Evolutionary conservation across 2,797 vertebrate genomes (phyloP).

Genomic region (Scolopax bukidnonensis): DNA sequence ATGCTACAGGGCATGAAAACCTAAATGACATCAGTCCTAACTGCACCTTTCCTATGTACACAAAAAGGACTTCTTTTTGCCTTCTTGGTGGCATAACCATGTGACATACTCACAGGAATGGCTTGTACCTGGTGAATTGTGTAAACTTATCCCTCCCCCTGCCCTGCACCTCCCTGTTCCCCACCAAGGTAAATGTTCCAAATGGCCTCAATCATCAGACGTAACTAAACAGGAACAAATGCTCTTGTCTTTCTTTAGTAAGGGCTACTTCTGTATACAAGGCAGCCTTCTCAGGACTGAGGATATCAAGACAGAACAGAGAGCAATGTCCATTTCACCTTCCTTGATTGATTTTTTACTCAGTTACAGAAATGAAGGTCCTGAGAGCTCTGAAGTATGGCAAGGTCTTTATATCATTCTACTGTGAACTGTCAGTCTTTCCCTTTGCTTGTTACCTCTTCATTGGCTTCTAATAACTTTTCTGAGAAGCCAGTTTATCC

Average conservation of each 20-base stretch:
- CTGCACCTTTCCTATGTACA: background rate
- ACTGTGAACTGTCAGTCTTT: background rate
- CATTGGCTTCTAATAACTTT: constrained; percentile 39
- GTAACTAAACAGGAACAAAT: background rate
- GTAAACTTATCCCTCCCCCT: background rate
- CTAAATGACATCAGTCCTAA: background rate
- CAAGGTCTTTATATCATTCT: background rate
- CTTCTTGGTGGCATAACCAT: background rate
- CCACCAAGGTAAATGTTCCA: background rate
- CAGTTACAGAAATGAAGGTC: constrained; percentile 5
- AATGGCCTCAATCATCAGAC: background rate
- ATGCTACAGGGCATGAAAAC: background rate
- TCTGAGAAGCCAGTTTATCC: constrained; percentile 18
- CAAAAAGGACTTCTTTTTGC: background rate
- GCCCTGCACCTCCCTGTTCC: background rate
- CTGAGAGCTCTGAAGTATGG: constrained; percentile 5
- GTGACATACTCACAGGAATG: accelerated
- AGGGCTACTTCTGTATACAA: background rate
- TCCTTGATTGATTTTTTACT: background rate
- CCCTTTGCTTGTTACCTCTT: constrained; percentile 23
- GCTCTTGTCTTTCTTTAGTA: background rate
- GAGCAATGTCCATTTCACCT: background rate
- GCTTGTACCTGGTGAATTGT: background rate
- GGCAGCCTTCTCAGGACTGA: background rate
- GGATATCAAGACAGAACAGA: background rate